A percentile compares a stretch with the other conserved stretches of the same genome.
These are phyloP conservation scores for Ceyx cyanopectus DNA, from an alignment of 2,113 vertebrate species.

Conservation along the genomic window DNA sequence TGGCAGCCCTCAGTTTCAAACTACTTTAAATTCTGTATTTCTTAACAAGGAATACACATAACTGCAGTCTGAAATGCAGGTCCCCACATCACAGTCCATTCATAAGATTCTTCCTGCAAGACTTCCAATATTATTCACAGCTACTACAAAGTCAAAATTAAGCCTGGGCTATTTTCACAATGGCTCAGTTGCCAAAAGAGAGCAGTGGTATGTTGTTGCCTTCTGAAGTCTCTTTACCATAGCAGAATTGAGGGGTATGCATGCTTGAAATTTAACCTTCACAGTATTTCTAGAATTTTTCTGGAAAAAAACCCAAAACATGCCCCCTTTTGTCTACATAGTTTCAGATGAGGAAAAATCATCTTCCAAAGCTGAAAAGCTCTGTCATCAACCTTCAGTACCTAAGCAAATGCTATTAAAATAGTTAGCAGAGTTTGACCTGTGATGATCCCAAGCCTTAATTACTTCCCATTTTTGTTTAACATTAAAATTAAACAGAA, in stretches of 20 bases:
- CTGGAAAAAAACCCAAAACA: not conserved
- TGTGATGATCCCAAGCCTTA: no score
- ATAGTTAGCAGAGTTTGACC: not conserved
- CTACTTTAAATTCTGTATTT: not conserved
- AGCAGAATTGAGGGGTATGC: not conserved
- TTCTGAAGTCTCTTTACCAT: not conserved
- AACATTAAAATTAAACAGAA: no score
- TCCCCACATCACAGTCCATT: not conserved
- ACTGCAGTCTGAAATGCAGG: not conserved
- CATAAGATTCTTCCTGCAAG: not conserved
- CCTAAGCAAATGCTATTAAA: not conserved
- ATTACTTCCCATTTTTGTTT: no score
- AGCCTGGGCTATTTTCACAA: not conserved
- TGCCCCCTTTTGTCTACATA: not conserved
- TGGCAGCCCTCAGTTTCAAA: not conserved
- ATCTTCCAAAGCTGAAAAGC: not conserved
- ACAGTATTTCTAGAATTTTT: not conserved
- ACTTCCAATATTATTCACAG: not conserved
- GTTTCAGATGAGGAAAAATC: not conserved
- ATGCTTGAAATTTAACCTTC: not conserved
- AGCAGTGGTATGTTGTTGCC: not conserved
- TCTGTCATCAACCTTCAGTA: not conserved
- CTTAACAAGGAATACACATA: not conserved
- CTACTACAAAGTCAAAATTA: not conserved
- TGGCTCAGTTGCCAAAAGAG: not conserved